Base-by-base conservation (phyloP, 2,888 invertebrate genomes). In the Taphrorychus bicolor region DNA sequence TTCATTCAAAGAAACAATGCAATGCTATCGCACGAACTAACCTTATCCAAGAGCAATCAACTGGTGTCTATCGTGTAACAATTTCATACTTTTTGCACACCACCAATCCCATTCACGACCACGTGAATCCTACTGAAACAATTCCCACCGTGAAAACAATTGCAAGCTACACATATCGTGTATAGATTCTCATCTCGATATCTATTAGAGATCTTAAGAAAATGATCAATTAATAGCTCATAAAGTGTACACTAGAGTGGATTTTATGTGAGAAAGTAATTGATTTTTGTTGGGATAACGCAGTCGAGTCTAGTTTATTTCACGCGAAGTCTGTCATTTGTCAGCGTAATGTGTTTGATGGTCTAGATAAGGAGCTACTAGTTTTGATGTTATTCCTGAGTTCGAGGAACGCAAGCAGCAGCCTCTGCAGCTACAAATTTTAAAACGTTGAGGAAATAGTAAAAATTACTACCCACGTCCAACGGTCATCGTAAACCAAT, bases 211-310 rank as follows among this genome's bases (percentile, higher is more conserved):
- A 60, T 60, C 52, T 21, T n/a, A n/a, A n/a, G 21, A 41, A 60
- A 23, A 60, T 41, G 32, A 22, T 49, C 40, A 52, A 17, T 17
- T 60, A 60, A 23, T 41, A 19, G 41, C 53, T 48, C 54, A 24
- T 54, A 24, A 48, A 61, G 11, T 42, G 18, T 19, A 17, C 23
- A 24, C 17, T 42, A 19, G 45, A 61, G 53, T 54, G 53, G 42
- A 54, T 32, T 61, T 54, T 23, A 61, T 54, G 61, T 61, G 54
- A 23, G 61, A 61, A 61, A 61, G 61, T 61, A 53, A 23, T n/a
- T 4, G 23, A 22, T 42, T 53, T 53, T 61, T 45, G 53, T 61
- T 48, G 21, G 32, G 32, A 32, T 32, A 32, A 32, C 9, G 32
- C 32, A 3, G 32, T 32, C 32, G 11, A 32, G 59, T 51, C 59